Base-by-base conservation (phyloP, 2,888 invertebrate species). In the Heliconius hortense region DNA sequence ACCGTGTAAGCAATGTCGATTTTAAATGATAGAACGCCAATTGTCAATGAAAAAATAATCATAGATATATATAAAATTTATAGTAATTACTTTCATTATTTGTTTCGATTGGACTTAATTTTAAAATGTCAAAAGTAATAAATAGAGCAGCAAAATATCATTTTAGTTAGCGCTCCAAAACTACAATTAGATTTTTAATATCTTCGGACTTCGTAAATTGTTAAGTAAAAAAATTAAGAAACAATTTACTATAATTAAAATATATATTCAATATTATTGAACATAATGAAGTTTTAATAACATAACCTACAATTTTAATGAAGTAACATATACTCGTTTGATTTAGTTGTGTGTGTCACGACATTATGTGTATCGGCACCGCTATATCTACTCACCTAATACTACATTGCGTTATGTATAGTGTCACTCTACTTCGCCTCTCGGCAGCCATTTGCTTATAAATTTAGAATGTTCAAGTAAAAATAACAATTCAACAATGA, bases 361-460 rank as follows among this genome's bases (percentile, higher is more conserved):
- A 77, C 75, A 74, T 56, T 66, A 78, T 68, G 71, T 76, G 67
- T 43, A 62, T 26, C 56, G 31, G 72, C 24, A 63, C 21, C 56
- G 31, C 75, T 79, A 56, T 72, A 56, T 76, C 77, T 79, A 81
- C 82, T 80, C 80, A 83, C 76, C 79, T 82, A 82, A 79, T 81
- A 79, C 64, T 75, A 62, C 73, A 78, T 75, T 80, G 80, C 82
- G 78, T 81, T 82, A 84, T 84, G 81, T 84, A 85, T 83, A 86
- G 82, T 86, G 90, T 90, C 91, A 91, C 88, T 89, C 87, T 87
- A 87, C 88, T 89, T 88, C 87, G 88, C 87, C 87, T 88, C 86
- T 90, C 89, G 94, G 94, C 94, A 94, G 94, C 94, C 94, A 94
- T 94, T 94, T 94, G 94, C 94, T 91, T 89, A 91, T 87, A 90